Conservation (phyloP, 2,888 invertebrate species). For the Dynastes maya region DNA sequence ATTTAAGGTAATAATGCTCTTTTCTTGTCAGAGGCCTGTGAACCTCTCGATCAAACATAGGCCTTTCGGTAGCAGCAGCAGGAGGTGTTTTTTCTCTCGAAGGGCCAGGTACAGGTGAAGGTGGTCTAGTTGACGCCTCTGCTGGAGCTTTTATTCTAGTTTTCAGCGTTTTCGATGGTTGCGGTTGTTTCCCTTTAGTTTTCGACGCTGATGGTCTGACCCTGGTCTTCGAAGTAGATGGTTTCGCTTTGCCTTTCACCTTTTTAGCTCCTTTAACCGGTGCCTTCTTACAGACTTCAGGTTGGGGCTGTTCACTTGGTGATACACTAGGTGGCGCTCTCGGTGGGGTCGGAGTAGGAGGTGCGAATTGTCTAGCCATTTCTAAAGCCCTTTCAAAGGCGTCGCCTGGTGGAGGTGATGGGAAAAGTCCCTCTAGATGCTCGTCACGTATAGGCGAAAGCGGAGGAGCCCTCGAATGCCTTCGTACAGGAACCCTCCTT, state of each 20-base stretch:
- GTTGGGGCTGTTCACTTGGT: no score
- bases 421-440: slow-evolving; percentile 2
- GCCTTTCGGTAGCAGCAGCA: neutral
- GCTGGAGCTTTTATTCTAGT: neutral
- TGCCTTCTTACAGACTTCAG: neutral
- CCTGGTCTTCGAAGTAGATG: neutral
- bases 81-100: slow-evolving; percentile 18
- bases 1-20: slow-evolving; percentile 41
- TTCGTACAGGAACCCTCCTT: slow-evolving; percentile 9
- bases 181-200: slow-evolving; percentile 9
- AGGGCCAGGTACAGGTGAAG: slow-evolving; percentile 15
- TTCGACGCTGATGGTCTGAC: neutral
- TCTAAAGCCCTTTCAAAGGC: slow-evolving; percentile 13
- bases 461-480: slow-evolving; percentile 13
- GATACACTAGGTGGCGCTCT: neutral
- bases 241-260: slow-evolving; percentile 1
- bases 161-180: slow-evolving; percentile 1
- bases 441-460: slow-evolving; percentile 34
- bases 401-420: neutral
- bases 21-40: slow-evolving; percentile 36
- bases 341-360: slow-evolving; percentile 9
- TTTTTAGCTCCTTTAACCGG: neutral
- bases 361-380: slow-evolving; percentile 20
- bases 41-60: neutral
- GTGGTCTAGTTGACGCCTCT: neutral